Evolutionary conservation across 2,113 vertebrate genomes (phyloP), one percentile per base, ranked within the genome.

Genomic region (Plestiodon gilberti): DNA sequence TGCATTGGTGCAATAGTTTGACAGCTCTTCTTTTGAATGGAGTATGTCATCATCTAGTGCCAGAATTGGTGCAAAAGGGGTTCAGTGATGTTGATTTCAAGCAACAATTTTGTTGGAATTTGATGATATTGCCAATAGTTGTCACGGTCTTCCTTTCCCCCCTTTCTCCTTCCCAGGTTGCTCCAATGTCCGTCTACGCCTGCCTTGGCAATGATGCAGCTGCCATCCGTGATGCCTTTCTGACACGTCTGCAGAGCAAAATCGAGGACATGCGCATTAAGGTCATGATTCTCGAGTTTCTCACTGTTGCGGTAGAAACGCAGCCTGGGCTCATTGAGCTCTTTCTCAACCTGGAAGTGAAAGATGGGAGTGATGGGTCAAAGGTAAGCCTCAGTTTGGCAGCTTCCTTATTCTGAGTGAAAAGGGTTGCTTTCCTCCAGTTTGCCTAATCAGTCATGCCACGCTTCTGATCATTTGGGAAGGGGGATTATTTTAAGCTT

Each of bases 181-280:
- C 99, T 64, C 99, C 99, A 15, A 99, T 99, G 99, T 99, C 99
- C 0, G 98, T 99, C 67, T 99, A 99, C 0, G 99, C 99, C 69
- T 99, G 99, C 88, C 96, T 99, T 20, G 99, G 99, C 35, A 98
- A 93, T 0, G 99, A 99, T 1, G 99, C 99, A 0, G 97, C 98
- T 1, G 98, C 98, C 64, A 99, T 99, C 88, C 96, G 99, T 0
- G 98, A 99, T 0, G 98, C 99, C 3, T 99, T 99, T 91, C 97
- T 99, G 88, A 98, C 96, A 6, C 98, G 98, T 3, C 96, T 99
- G 86, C 97, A 98, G 95, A 99, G 98, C 96, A 98, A 94, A 92
- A 98, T 98, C 0, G 99, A 99, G 94, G 99, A 99, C 95, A 98
- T 99, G 97, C 97, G 98, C 69, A 98, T 99, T 92, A 99, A 99